These are phyloP conservation scores for Umimayanthus kanabou DNA, from an alignment of 92 coral and sea anemone genomes.

Conservation along the genomic window DNA sequence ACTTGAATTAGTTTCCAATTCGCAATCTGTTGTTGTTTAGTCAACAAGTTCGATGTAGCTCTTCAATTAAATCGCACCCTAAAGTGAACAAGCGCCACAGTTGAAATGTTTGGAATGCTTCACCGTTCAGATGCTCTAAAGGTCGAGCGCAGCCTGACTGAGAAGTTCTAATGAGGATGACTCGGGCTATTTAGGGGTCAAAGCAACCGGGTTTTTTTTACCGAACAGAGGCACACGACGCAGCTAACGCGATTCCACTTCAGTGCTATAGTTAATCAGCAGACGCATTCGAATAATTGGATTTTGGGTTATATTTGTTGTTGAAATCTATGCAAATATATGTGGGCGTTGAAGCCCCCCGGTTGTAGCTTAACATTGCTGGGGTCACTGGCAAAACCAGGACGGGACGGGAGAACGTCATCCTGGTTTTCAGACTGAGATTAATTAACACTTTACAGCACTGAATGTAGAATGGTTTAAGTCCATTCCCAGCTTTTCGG, in stretches of 20 bases:
- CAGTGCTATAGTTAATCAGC: neutral
- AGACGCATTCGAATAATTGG: conserved; percentile 18
- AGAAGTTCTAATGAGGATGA: conserved; percentile 19
- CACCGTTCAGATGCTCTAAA: neutral
- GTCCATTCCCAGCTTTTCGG: neutral
- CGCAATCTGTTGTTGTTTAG: conserved; percentile 39
- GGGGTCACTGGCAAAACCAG: neutral
- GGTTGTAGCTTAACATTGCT: neutral
- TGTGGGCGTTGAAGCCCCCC: neutral
- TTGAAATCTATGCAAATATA: neutral
- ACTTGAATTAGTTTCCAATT: conserved; percentile 11
- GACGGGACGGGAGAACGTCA: neutral
- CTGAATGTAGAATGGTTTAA: conserved; percentile 13
- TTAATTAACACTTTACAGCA: conserved; percentile 17
- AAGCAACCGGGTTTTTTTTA: conserved; percentile 6
- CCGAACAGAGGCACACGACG: neutral
- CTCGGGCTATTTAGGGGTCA: conserved; percentile 31
- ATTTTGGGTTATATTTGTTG: conserved; percentile 11
- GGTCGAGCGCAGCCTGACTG: conserved; percentile 23
- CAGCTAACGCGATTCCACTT: neutral
- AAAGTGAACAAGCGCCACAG: neutral
- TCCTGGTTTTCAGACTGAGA: neutral
- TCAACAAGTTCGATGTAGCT: conserved; percentile 6
- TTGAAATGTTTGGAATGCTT: conserved; percentile 24
- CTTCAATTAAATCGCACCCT: conserved; percentile 9